phyloP scores from a whole-genome alignment of 2,113 vertebrate genomes.

The Platysternon megacephalum region DNA sequence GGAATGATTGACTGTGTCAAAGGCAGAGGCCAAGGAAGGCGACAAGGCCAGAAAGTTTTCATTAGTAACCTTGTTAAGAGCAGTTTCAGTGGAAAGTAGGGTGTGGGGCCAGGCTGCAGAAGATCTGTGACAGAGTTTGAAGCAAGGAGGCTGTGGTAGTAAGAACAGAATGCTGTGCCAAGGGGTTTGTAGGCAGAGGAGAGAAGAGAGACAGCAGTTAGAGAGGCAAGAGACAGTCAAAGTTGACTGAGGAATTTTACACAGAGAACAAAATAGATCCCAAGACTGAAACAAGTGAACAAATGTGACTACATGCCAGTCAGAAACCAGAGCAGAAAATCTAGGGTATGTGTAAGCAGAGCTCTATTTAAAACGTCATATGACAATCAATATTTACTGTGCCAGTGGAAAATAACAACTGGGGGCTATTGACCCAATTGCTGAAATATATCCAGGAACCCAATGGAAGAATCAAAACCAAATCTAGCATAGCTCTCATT shows the following conservation, averaged over 20 bases:
- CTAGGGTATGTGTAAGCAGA: background rate
- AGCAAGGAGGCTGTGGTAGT: background rate
- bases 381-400: background rate
- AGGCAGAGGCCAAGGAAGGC: background rate
- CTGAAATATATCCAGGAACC: background rate
- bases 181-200: background rate
- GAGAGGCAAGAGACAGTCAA: background rate
- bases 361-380: background rate
- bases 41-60: background rate
- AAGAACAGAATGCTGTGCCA: background rate
- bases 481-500: background rate
- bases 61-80: background rate
- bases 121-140: background rate
- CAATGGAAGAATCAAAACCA: background rate
- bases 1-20: background rate
- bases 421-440: background rate
- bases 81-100: background rate
- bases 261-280: background rate
- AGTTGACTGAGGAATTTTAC: background rate
- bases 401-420: background rate
- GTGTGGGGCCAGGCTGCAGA: background rate
- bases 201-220: background rate
- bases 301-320: background rate
- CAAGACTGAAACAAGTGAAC: background rate
- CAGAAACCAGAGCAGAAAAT: background rate